Percentiles rank a stretch among this genome's conserved stretches.
Conservation (phyloP, 2,113 vertebrate species). For the Nymphicus hollandicus region DNA sequence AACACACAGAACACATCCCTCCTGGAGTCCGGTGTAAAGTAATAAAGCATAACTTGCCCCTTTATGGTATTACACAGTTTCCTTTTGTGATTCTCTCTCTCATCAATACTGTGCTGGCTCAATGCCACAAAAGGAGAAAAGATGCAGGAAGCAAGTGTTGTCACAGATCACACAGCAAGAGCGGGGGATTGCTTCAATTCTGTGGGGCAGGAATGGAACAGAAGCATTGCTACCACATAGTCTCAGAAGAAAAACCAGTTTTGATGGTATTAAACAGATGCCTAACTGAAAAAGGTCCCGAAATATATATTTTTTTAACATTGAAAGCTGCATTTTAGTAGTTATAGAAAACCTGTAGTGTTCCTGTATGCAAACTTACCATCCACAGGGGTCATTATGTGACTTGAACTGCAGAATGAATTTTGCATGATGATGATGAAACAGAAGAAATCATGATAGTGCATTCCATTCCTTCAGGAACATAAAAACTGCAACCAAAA, state of each 20-base stretch:
- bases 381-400: background rate
- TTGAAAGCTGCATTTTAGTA: background rate
- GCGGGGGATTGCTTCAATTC: background rate
- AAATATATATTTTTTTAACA: background rate
- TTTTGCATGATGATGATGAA: background rate
- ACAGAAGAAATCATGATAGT: background rate
- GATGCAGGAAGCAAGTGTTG: background rate
- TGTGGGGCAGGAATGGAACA: background rate
- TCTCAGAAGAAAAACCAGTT: background rate
- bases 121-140: background rate
- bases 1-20: background rate
- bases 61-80: background rate
- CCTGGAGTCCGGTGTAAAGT: background rate
- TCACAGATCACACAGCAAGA: background rate
- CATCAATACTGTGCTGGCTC: fast-evolving
- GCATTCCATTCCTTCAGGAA: background rate
- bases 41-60: background rate
- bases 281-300: background rate
- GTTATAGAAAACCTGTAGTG: fast-evolving
- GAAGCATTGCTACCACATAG: background rate
- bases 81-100: background rate
- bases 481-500: background rate
- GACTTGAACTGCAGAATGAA: background rate
- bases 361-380: background rate
- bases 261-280: background rate